Conservation (phyloP, 2,888 invertebrate species). For the Cryptophagus acutangulus region DNA sequence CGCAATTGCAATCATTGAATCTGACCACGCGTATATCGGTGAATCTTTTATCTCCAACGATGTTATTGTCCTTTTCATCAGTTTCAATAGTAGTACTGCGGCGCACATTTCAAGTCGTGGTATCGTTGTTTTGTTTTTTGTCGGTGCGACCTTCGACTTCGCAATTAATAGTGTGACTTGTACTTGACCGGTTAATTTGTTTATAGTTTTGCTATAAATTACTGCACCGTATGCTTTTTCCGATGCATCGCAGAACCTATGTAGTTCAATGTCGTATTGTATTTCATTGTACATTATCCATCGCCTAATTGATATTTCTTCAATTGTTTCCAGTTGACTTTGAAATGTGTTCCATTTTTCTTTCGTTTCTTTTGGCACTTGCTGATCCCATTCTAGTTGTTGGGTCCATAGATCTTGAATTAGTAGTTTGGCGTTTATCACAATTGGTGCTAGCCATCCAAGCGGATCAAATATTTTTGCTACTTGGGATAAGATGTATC, state of each 20-base stretch:
- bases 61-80: constrained; percentile 10
- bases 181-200: not conserved
- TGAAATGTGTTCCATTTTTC: constrained; percentile 11
- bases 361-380: constrained; percentile 4
- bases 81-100: constrained; percentile 15
- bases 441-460: constrained; percentile 22
- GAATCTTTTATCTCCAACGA: no score
- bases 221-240: constrained; percentile 16
- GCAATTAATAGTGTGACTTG: constrained; percentile 13
- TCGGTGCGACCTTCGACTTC: constrained; percentile 18
- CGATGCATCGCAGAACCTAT: constrained; percentile 18
- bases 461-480: constrained; percentile 24
- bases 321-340: constrained; percentile 6
- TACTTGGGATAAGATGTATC: constrained; percentile 21
- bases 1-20: constrained; percentile 17
- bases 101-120: constrained; percentile 20
- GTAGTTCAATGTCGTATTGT: constrained; percentile 9
- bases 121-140: constrained; percentile 15
- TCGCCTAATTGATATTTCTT: constrained; percentile 10
- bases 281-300: constrained; percentile 6
- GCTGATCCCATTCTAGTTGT: constrained; percentile 14
- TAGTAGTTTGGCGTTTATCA: constrained; percentile 24
- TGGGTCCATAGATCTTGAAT: constrained; percentile 23
- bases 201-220: constrained; percentile 13
- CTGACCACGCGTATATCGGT: no score